These are phyloP conservation scores for Drosophila robusta DNA, from an alignment of 2,888 invertebrate genomes.

Conservation along the genomic window DNA sequence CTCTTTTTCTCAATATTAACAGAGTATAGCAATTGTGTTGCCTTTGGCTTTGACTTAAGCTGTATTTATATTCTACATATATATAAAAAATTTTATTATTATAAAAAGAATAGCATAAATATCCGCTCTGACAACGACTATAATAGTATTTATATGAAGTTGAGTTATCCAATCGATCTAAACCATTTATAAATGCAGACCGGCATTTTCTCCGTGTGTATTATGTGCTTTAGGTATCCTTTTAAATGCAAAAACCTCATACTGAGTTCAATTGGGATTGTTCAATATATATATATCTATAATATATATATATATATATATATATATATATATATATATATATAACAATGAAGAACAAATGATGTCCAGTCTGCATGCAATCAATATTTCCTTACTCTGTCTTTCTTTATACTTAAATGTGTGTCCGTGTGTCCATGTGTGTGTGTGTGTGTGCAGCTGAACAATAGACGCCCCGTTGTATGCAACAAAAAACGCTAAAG, in stretches of 20 bases:
- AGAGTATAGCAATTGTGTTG: too few species aligned
- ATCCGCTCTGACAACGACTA: background rate
- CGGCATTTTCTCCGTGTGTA: background rate
- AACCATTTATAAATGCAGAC: slow-evolving; percentile 18
- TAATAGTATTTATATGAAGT: slow-evolving; percentile 17
- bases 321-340: slow-evolving; percentile 1
- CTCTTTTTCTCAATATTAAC: too few species aligned
- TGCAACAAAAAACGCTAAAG: slow-evolving; percentile 63
- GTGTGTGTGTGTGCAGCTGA: slow-evolving; percentile 15
- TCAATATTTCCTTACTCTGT: slow-evolving; percentile 47
- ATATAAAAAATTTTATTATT: too few species aligned
- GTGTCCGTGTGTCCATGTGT: background rate
- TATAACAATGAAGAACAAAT: slow-evolving; percentile 27
- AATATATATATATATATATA: slow-evolving; percentile 6
- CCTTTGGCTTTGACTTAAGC: too few species aligned
- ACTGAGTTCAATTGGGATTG: slow-evolving; percentile 28
- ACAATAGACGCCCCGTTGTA: slow-evolving; percentile 41
- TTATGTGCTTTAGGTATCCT: slow-evolving; percentile 11
- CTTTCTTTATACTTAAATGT: background rate
- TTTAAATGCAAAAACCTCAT: background rate
- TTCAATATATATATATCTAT: slow-evolving; percentile 9
- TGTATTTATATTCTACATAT: too few species aligned
- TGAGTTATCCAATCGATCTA: slow-evolving; percentile 10
- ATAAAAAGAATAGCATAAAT: too few species aligned
- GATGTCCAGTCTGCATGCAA: slow-evolving; percentile 35